Percentiles rank a stretch among this genome's conserved stretches.
Conservation (phyloP, 2,888 invertebrate genomes). For the Monopis laevigella region DNA sequence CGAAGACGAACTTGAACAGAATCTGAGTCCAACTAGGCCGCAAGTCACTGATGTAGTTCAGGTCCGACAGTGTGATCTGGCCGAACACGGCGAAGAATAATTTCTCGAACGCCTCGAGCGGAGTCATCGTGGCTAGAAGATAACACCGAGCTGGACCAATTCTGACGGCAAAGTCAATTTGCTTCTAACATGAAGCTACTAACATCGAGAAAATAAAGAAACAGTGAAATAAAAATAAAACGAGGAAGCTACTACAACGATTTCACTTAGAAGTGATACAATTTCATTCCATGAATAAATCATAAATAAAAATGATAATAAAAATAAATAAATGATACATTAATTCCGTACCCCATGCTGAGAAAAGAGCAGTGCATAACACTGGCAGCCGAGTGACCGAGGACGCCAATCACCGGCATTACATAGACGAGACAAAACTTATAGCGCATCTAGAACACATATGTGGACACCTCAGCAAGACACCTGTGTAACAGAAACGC, state of each 20-base stretch:
- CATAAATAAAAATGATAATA: conserved; percentile 4
- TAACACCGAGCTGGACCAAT: conserved; percentile 56
- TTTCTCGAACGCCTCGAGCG: conserved; percentile 94
- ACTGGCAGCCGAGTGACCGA: conserved; percentile 10
- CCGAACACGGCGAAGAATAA: conserved; percentile 98
- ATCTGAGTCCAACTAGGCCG: conserved; percentile 86
- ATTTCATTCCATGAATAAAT: conserved; percentile 8
- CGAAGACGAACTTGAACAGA: conserved; percentile 92
- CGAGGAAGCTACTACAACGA: conserved; percentile 11
- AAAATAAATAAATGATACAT: conserved; percentile 2
- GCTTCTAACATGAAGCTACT: conserved; percentile 11
- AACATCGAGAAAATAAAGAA: conserved; percentile 11
- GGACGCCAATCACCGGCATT: conserved; percentile 45
- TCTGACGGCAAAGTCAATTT: conserved; percentile 4
- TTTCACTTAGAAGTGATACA: background rate
- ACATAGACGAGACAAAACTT: conserved; percentile 54
- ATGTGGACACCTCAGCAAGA: conserved; percentile 48
- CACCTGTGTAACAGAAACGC: conserved; percentile 51
- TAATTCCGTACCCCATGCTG: conserved; percentile 15
- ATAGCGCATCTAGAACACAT: conserved; percentile 33
- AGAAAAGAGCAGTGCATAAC: conserved; percentile 14
- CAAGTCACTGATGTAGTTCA: conserved; percentile 75
- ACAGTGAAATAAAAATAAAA: conserved; percentile 8
- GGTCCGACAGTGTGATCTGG: conserved; percentile 86
- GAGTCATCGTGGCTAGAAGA: conserved; percentile 83